These are phyloP conservation scores for Abramis brama DNA, from an alignment of 2,113 vertebrate species.

Conservation along the genomic window DNA sequence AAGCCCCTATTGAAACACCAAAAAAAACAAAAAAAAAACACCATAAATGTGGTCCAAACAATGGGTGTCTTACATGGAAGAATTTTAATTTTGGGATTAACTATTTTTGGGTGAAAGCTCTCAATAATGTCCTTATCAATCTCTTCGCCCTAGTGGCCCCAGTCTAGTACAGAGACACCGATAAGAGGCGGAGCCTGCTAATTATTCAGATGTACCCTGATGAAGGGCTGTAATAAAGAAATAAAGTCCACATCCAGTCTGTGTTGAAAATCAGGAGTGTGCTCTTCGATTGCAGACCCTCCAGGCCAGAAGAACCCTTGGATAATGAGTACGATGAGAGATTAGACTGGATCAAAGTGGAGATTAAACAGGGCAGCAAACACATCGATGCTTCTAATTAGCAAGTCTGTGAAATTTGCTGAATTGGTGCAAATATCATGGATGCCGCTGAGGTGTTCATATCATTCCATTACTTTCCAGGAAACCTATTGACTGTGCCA, in stretches of 20 bases:
- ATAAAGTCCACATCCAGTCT: not conserved
- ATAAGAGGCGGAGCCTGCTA: slow-evolving; percentile 4
- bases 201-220: slow-evolving; percentile 29
- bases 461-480: not conserved
- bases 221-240: slow-evolving; percentile 1
- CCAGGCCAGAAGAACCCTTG: slow-evolving; percentile 26
- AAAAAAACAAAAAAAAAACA: not conserved
- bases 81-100: not conserved
- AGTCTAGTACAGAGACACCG: not conserved
- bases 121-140: not conserved
- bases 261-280: slow-evolving; percentile 14
- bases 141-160: not conserved
- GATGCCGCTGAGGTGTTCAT: slow-evolving; percentile 8
- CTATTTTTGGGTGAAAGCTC: not conserved
- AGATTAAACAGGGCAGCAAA: slow-evolving; percentile 57
- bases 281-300: slow-evolving; percentile 34
- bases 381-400: slow-evolving; percentile 45
- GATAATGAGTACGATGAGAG: slow-evolving; percentile 50
- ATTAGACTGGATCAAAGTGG: slow-evolving; percentile 58
- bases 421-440: slow-evolving; percentile 38
- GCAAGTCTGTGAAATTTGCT: slow-evolving; percentile 39
- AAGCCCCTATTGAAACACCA: too few relatives aligned
- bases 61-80: not conserved
- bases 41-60: not conserved
- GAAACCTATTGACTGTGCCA: not conserved